Evolutionary conservation across 2,113 vertebrate genomes (phyloP), one percentile per base, ranked within the genome.

Genomic region (Dendrocopos noguchii): DNA sequence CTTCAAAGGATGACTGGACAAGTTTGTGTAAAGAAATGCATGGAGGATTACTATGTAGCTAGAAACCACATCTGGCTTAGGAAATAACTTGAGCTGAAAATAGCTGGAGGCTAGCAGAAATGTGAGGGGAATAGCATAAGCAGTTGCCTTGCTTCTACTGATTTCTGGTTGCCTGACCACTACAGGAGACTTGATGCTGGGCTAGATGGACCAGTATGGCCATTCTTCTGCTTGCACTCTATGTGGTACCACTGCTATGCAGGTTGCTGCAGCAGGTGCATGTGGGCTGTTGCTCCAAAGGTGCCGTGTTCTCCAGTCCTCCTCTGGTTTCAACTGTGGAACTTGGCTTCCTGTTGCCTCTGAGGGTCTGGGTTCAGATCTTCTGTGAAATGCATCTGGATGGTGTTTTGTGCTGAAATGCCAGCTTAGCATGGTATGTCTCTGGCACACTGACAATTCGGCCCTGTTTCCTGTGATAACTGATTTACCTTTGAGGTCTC

Each of bases 11-110:
- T 93, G 92, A 78, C 88, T 85, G 85, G 85, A 91, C 88, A 75
- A 87, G 80, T 93, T 95, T 95, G 82, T 80, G 53, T 96, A 81
- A 90, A 93, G 92, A 90, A 90, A 85, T 24, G 13, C 47, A 77
- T 0, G 2, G 57, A 90, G 80, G 73, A 90, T 86, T 91, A 78
- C 47, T 83, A 67, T 61, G 80, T 80, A 93, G 53, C 31, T 88
- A 81, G 83, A 94, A 95, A 90, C 93, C 80, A 80, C 80, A 83
- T 90, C 73, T 95, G 78, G 72, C 85, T 93, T 90, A 71, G 85
- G 92, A 94, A 95, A 83, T 88, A 83, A 80, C 80, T 96, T 88
- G 76, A 95, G 95, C 73, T 93, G 90, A 93, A 94, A 83, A 83
- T 78, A 95, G 92, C 95, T 93, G 73, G 86, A 94, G 88, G 93